Conservation (phyloP, 2,797 vertebrate species). For the Silurus aristotelis region DNA sequence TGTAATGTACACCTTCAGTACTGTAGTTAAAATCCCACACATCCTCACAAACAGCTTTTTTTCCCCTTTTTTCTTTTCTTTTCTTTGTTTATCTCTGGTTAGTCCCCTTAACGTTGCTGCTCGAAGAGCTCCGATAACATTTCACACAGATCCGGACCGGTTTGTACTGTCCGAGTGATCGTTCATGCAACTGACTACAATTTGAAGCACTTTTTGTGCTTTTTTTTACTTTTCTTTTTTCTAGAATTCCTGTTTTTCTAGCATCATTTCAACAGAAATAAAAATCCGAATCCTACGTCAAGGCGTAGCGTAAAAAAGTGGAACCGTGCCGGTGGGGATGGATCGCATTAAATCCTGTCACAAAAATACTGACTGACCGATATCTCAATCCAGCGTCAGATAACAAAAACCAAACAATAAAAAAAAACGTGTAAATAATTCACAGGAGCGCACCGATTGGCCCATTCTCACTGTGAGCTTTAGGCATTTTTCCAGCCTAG, state of each 20-base stretch:
- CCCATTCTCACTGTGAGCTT: conserved; percentile 56
- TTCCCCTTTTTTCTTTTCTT: not conserved
- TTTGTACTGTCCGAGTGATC: not conserved
- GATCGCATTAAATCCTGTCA: not conserved
- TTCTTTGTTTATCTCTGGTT: not conserved
- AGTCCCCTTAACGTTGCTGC: conserved; percentile 2
- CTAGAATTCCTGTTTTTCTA: no score
- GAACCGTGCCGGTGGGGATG: no score
- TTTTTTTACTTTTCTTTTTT: no score
- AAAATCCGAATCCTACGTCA: no score
- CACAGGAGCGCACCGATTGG: not conserved
- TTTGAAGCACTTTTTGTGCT: no score
- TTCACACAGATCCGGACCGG: conserved; percentile 12
- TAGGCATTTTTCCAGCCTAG: conserved; percentile 41
- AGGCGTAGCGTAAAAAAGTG: no score
- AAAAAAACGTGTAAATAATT: conserved; percentile 6
- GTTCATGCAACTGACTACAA: not conserved
- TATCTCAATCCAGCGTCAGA: not conserved
- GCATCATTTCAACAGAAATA: no score
- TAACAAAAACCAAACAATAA: conserved; percentile 7
- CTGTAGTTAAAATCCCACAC: conserved; percentile 36
- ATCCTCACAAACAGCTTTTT: conserved; percentile 26
- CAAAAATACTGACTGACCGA: conserved; percentile 3
- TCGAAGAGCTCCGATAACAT: conserved; percentile 38
- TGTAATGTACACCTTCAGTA: conserved; percentile 30